Evolutionary conservation across 1,140 invertebrate species (phyloP).

Genomic region (Orchestia grillus): DNA sequence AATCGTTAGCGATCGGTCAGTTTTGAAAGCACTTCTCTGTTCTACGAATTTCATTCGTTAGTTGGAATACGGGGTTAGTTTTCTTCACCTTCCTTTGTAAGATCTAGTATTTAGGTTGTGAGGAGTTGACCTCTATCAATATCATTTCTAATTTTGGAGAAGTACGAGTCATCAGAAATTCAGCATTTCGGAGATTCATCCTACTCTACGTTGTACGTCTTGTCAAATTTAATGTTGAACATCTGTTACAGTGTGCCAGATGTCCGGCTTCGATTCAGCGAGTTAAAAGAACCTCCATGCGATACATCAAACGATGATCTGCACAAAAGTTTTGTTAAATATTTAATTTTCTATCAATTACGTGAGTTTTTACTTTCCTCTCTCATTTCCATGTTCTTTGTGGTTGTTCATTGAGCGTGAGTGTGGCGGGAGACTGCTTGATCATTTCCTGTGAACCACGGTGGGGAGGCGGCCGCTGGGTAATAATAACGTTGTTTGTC

Average conservation of each 20-base stretch:
- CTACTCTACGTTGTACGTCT: no score
- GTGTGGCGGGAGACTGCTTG: neutral
- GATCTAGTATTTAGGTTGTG: neutral
- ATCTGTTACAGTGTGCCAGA: neutral
- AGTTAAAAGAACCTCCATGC: no score
- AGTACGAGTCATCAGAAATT: no score
- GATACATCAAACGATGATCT: no score
- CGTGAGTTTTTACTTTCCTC: no score
- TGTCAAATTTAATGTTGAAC: neutral
- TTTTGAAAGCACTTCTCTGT: neutral
- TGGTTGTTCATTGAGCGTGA: neutral
- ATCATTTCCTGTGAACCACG: neutral
- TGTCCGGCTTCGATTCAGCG: neutral
- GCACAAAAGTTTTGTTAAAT: no score
- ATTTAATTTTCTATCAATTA: no score
- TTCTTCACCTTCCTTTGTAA: neutral
- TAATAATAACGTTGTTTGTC: neutral
- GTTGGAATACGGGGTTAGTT: no score
- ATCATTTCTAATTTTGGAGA: neutral
- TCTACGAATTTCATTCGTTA: no score
- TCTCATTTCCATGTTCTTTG: neutral
- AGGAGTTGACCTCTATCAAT: neutral
- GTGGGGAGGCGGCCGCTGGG: neutral
- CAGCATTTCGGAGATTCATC: no score
- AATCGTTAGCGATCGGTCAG: neutral